Evolutionary conservation across 2,888 invertebrate species (phyloP), one percentile per base, ranked within the genome.

Genomic region (Portevinia maculata): DNA sequence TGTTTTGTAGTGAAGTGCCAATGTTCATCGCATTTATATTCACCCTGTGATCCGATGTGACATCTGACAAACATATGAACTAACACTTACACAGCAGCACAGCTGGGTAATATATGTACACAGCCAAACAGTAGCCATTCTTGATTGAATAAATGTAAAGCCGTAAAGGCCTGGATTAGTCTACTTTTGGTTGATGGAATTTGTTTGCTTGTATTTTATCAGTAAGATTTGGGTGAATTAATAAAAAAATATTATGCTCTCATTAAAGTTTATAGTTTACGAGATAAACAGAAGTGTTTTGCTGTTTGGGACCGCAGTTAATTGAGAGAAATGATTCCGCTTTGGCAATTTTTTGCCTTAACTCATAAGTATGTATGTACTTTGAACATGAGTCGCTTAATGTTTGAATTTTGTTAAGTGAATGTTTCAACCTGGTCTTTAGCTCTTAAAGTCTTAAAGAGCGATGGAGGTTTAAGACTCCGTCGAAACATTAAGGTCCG

Each of bases 11-110:
- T 1, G 9, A 28, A 15, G 37, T 17, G 28, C 15, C 39, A 39
- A 59, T 59, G 41, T 17, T 59, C 30, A 59, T 41, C 15, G 7
- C 44, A 59, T 59, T 44, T 44, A 59, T 13, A 59, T 59, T 41
- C n/a, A 44, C n/a, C 8, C 11, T 30, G 41, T 17, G 11, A n/a
- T 17, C 28, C 28, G n/a, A 7, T 8, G 3, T 19, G 41, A 44
- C 41, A 19, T 44, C 37, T 37, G 37, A n/a, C n/a, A 6, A 11
- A 13, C n/a, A n/a, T n/a, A n/a, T n/a, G n/a, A n/a, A n/a, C n/a
- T n/a, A n/a, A n/a, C n/a, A n/a, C n/a, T n/a, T n/a, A n/a, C n/a
- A n/a, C n/a, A n/a, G n/a, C n/a, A n/a, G n/a, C n/a, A n/a, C n/a
- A n/a, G n/a, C 6, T 4, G 3, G 5, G 34, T 9, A n/a, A 34